These are phyloP conservation scores for Byasa hedistus DNA, from an alignment of 2,888 invertebrate species.

Conservation along the genomic window DNA sequence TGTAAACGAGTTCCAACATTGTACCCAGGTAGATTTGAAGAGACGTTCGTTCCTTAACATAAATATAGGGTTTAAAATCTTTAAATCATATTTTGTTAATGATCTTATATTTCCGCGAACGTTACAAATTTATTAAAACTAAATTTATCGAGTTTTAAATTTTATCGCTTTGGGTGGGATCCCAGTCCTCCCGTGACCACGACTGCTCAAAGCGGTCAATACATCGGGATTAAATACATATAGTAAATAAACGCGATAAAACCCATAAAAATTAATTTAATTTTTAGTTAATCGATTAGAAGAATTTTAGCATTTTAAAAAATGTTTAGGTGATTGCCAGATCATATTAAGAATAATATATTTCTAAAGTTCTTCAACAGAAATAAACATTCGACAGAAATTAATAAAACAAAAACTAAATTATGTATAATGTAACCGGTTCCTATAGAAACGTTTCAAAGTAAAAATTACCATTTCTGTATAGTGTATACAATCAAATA, in stretches of 20 bases:
- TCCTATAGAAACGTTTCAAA: neutral
- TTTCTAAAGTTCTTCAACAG: neutral
- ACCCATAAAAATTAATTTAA: too few species aligned
- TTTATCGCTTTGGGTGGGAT: too few species aligned
- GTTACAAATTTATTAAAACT: too few species aligned
- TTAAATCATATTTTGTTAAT: too few species aligned
- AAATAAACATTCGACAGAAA: neutral
- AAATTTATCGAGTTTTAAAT: too few species aligned
- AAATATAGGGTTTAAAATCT: neutral
- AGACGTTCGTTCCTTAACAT: neutral
- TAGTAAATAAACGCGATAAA: too few species aligned
- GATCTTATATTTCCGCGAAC: too few species aligned
- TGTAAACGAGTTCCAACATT: constrained; percentile 15
- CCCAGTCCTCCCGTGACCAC: too few species aligned
- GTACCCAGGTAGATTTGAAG: neutral
- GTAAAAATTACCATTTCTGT: neutral
- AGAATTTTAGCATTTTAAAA: too few species aligned
- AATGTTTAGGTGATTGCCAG: neutral
- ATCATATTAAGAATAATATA: neutral
- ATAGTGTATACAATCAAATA: neutral
- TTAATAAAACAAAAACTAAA: neutral
- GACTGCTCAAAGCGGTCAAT: too few species aligned
- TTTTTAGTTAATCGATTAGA: too few species aligned
- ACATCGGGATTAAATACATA: too few species aligned
- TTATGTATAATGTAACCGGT: neutral